These are phyloP conservation scores for Malurus cyaneus DNA, from an alignment of 2,113 vertebrate genomes.

Conservation along the genomic window DNA sequence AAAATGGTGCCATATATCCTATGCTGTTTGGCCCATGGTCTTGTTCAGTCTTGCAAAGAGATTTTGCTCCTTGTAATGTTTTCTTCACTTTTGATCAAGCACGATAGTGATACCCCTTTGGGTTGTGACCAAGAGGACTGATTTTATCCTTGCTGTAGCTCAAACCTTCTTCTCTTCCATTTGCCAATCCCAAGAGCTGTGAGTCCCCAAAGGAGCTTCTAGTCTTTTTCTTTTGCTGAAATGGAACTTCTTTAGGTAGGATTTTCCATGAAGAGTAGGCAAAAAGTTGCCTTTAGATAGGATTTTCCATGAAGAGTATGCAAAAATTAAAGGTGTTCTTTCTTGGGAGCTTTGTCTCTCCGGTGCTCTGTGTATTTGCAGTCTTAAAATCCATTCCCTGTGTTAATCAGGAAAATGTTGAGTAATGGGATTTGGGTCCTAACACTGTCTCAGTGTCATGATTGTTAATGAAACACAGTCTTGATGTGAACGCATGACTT, in stretches of 20 bases:
- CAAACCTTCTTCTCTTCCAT: background rate
- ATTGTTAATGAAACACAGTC: background rate
- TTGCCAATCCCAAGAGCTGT: rapidly evolving
- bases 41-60: background rate
- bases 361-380: background rate
- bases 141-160: background rate
- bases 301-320: background rate
- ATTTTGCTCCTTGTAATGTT: background rate
- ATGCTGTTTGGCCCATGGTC: background rate
- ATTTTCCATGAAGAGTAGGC: background rate
- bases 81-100: background rate
- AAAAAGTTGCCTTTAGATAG: background rate
- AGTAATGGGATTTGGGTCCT: background rate
- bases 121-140: background rate
- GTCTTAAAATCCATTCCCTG: background rate
- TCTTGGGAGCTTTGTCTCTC: background rate
- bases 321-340: background rate
- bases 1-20: background rate
- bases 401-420: background rate
- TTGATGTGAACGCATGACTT: conserved; percentile 22
- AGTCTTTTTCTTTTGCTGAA: background rate
- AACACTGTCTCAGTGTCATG: background rate
- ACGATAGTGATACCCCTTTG: rapidly evolving
- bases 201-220: background rate
- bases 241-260: background rate